phyloP scores from a whole-genome alignment of 1,140 invertebrate species.

The Linepithema humile region DNA sequence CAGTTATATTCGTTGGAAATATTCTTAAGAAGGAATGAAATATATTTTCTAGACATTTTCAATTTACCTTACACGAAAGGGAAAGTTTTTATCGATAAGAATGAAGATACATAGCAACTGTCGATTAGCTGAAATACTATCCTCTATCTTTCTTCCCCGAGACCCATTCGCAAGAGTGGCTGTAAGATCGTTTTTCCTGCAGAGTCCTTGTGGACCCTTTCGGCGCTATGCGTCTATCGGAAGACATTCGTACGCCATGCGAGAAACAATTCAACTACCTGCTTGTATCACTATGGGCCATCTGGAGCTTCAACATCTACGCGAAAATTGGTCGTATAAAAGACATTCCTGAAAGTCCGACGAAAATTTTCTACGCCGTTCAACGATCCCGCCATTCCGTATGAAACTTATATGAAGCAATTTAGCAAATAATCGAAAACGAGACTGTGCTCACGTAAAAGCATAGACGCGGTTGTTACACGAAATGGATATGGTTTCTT shows the following conservation, averaged over 20 bases:
- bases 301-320: conserved; percentile 23
- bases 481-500: background rate
- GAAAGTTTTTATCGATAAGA: background rate
- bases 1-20: background rate
- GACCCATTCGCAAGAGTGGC: conserved; percentile 39
- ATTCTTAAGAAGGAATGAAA: background rate
- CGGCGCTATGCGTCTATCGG: conserved; percentile 7
- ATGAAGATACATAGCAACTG: background rate
- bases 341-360: background rate
- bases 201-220: background rate
- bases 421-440: conserved; percentile 21
- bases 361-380: conserved; percentile 23
- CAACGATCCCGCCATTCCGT: background rate
- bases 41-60: background rate
- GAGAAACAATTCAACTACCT: conserved; percentile 53
- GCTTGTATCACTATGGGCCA: conserved; percentile 32
- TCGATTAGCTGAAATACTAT: conserved; percentile 32
- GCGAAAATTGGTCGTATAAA: conserved; percentile 41
- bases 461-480: background rate
- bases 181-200: conserved; percentile 30
- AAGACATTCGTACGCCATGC: conserved; percentile 12
- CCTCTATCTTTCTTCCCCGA: background rate
- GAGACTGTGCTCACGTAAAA: too few species aligned
- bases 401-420: conserved; percentile 33
- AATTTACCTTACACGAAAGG: background rate